Evolutionary conservation across 2,888 invertebrate genomes (phyloP), one percentile per base, ranked within the genome.

Genomic region (Oxystoma pomonae): DNA sequence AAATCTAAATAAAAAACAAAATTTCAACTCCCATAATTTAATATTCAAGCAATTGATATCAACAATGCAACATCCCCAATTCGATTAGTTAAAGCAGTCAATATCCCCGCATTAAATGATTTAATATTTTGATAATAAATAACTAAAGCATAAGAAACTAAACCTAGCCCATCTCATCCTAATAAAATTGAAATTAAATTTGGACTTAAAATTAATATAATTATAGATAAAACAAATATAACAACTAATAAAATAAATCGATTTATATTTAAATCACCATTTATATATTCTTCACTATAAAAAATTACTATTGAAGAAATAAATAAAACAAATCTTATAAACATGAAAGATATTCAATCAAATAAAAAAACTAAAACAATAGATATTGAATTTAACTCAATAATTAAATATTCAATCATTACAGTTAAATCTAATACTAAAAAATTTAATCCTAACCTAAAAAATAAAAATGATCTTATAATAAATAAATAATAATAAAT

Each of bases 71-170:
- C 85, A 85, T 91, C 90, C 0, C 90, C 90, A 76, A 90, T 78
- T 16, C 90, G 90, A 85, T 91, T 91, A 18, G 85, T 86, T 75
- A 91, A 79, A 72, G 85, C 85, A 16, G 90, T 91, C 75, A 90
- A 82, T 81, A 90, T 89, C 0, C 89, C 89, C 1, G 88, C 87
- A 83, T 85, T 86, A 84, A 82, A 86, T 72, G 88, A 88, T 66
- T 84, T 86, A 61, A 83, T 75, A 83, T 87, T 90, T 79, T 88
- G 85, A 81, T 87, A 89, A 82, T 84, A 89, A 84, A 88, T 85
- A 0, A 89, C 87, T 79, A 90, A 86, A 83, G 86, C 86, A 85
- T 88, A 90, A 75, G 89, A 90, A 73, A 85, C 80, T 76, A 90
- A 81, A 0, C 90, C 90, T 77, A 90, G 83, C 0, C 90, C 89